These are phyloP conservation scores for Onychorhynchus coronatus DNA, from an alignment of 2,113 vertebrate genomes.

Conservation along the genomic window DNA sequence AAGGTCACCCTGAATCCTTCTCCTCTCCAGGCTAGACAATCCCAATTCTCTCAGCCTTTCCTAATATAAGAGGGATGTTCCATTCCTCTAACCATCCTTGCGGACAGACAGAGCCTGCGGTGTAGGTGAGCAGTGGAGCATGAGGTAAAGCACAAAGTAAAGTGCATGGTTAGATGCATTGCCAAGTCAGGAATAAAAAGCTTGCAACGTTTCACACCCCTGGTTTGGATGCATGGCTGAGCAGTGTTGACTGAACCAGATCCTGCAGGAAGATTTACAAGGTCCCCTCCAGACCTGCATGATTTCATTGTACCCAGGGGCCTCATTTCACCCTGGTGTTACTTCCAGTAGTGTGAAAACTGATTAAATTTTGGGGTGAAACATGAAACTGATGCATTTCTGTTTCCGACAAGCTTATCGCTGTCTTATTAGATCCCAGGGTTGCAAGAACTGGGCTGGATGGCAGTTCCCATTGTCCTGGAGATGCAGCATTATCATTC, in stretches of 20 bases:
- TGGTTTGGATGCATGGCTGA: neutral
- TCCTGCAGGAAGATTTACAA: neutral
- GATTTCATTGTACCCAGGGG: neutral
- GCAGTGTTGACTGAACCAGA: neutral
- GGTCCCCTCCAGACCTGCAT: fast-evolving
- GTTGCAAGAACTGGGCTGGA: neutral
- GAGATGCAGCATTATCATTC: neutral
- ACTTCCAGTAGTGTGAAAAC: neutral
- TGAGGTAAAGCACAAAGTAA: neutral
- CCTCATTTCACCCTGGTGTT: fast-evolving
- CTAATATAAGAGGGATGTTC: too few species aligned
- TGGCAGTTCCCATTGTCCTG: neutral
- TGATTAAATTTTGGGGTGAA: neutral
- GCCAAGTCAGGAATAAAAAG: neutral
- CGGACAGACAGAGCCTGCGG: fast-evolving
- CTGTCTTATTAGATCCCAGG: neutral
- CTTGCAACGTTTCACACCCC: fast-evolving
- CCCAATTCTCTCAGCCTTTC: neutral
- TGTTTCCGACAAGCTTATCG: neutral
- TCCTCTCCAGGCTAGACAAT: neutral
- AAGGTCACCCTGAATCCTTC: neutral
- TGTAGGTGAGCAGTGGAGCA: fast-evolving
- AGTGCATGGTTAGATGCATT: neutral
- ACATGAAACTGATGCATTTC: neutral
- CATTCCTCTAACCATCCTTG: neutral